These are phyloP conservation scores for Microctonus hyperodae DNA, from an alignment of 2,888 invertebrate species.

Conservation along the genomic window DNA sequence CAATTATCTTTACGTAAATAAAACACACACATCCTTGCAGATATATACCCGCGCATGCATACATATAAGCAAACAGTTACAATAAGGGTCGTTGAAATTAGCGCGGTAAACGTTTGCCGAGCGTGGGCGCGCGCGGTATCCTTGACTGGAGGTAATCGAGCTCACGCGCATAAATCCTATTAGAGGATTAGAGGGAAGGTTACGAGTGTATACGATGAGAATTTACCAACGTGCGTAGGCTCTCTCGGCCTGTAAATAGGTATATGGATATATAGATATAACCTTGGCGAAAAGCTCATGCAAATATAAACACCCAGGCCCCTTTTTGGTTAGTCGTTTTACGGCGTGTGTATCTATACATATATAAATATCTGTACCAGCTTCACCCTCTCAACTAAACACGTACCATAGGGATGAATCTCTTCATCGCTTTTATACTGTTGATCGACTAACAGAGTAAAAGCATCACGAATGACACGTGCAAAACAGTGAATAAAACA, in stretches of 20 bases:
- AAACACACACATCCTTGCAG: too few species aligned
- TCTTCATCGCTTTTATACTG: conserved; percentile 5
- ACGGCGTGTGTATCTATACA: not conserved
- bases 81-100: conserved; percentile 40
- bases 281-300: conserved; percentile 44
- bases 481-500: not conserved
- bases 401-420: conserved; percentile 10
- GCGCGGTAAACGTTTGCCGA: conserved; percentile 35
- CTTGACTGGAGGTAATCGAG: conserved; percentile 61
- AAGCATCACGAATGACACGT: not conserved
- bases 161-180: conserved; percentile 62
- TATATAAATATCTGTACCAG: not conserved
- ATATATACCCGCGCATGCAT: too few species aligned
- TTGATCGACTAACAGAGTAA: not conserved
- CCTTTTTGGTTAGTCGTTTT: not conserved
- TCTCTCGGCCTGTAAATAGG: not conserved
- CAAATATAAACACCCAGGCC: conserved; percentile 42
- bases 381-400: conserved; percentile 5
- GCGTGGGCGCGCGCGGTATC: conserved; percentile 47
- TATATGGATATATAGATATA: conserved; percentile 29
- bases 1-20: conserved; percentile 4
- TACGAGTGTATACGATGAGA: conserved; percentile 37
- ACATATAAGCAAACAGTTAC: not conserved
- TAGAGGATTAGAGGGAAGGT: conserved; percentile 59
- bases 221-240: conserved; percentile 1